Percentiles rank a stretch among this genome's conserved stretches.
Evolutionary conservation across 1,140 invertebrate genomes (phyloP).

Genomic region (Cotesia glomerata): DNA sequence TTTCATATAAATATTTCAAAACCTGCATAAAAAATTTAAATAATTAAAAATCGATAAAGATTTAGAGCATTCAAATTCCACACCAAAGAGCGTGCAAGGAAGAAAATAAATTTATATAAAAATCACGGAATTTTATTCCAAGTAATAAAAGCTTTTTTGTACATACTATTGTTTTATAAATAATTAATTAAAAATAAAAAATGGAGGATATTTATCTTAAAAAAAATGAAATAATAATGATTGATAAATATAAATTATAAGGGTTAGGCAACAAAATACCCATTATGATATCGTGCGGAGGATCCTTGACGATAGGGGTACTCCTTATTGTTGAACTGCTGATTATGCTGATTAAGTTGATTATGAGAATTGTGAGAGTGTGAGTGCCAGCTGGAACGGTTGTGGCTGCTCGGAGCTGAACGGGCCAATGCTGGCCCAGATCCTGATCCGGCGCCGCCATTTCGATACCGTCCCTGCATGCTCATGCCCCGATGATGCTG

Average conservation of each 20-base stretch:
- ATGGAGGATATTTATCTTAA: too few relatives aligned
- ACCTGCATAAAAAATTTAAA: too few relatives aligned
- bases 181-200: too few relatives aligned
- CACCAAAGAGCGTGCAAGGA: too few relatives aligned
- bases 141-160: too few relatives aligned
- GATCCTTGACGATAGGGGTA: constrained; percentile 58
- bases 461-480: constrained; percentile 55
- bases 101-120: too few relatives aligned
- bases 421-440: constrained; percentile 39
- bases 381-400: constrained; percentile 50
- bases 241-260: background rate
- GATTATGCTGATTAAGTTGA: constrained; percentile 43
- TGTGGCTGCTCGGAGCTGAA: constrained; percentile 36
- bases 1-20: too few relatives aligned
- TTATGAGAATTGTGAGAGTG: constrained; percentile 49
- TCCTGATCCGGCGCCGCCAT: constrained; percentile 42
- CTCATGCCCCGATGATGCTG: constrained; percentile 56
- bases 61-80: too few relatives aligned
- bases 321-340: constrained; percentile 54
- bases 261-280: constrained; percentile 36
- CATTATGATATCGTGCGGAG: constrained; percentile 54
- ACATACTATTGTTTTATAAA: too few relatives aligned
- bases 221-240: background rate
- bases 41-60: too few relatives aligned
- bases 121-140: too few relatives aligned